Evolutionary conservation across 2,113 vertebrate species (phyloP), one percentile per base, ranked within the genome.

Genomic region (Promerops cafer): DNA sequence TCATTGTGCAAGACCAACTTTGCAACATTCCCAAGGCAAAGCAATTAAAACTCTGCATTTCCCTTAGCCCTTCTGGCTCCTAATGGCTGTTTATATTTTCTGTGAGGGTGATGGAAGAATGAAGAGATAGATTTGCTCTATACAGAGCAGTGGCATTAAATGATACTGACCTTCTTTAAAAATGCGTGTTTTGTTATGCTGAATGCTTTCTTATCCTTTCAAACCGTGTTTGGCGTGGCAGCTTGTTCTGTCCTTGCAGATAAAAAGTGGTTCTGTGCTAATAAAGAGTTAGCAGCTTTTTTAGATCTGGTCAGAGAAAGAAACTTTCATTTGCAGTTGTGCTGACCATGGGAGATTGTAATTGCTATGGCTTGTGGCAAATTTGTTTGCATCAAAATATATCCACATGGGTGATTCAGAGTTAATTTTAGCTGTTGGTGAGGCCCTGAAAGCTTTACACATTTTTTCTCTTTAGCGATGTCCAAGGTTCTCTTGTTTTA

Each of bases 391-490:
- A 89, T 92, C 80, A 26, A 74, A 89, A 84, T 90, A 53, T 28
- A 54, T 87, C 70, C 79, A 80, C 49, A 14, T 65, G 91, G 92
- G 96, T 95, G 91, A 52, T 66, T 96, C 72, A 68, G 89, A 96
- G 95, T 97, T 96, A 96, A 97, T 96, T 96, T 96, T 90, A 97
- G 93, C 94, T 92, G 74, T 77, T 95, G 91, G 87, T 31, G 53
- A 89, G 94, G 53, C 87, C 74, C 79, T 66, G 78, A 69, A 75
- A 33, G 54, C 93, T 90, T 92, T 95, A 79, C 60, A 57, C 95
- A 97, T 98, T 97, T 97, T 97, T 98, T 95, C 97, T 97, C 85
- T 93, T 98, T 97, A 98, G 66, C 13, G 13, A 45, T 52, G 71
- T 95, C 96, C 97, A 97, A 98, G 97, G 97, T 93, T 97, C 70